These are phyloP conservation scores for Otolemur garnettii DNA, from an alignment of 2,113 vertebrate genomes.

Conservation along the genomic window DNA sequence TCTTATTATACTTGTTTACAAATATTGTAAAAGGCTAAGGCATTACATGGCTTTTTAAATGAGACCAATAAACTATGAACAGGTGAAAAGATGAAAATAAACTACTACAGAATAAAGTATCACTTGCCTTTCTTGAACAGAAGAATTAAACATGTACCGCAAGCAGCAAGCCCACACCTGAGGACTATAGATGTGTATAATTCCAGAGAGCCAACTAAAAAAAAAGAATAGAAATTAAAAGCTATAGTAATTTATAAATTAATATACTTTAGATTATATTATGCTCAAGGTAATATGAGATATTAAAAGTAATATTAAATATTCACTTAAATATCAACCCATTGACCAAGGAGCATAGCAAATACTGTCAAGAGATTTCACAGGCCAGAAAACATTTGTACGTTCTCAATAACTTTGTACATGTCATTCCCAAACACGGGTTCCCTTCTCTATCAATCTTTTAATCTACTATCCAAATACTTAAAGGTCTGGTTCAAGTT, in stretches of 20 bases:
- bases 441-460: background rate
- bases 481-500: slow-evolving; percentile 7
- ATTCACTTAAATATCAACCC: background rate
- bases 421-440: background rate
- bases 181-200: slow-evolving; percentile 92
- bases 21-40: slow-evolving; percentile 44
- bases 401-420: slow-evolving; percentile 28
- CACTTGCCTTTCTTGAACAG: slow-evolving; percentile 94
- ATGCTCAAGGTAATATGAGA: slow-evolving; percentile 35
- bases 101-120: slow-evolving; percentile 52
- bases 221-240: slow-evolving; percentile 55
- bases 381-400: background rate
- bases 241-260: slow-evolving; percentile 55
- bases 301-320: background rate
- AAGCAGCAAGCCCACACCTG: slow-evolving; percentile 95
- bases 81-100: slow-evolving; percentile 25
- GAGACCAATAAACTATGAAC: slow-evolving; percentile 43
- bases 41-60: slow-evolving; percentile 62
- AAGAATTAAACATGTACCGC: slow-evolving; percentile 92
- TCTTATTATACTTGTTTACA: background rate
- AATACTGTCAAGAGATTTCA: background rate
- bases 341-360: background rate
- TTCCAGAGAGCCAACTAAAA: slow-evolving; percentile 95
- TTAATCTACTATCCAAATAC: background rate
- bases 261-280: background rate